phyloP scores from a whole-genome alignment of 2,113 vertebrate genomes.

The Amazona guildingii region DNA sequence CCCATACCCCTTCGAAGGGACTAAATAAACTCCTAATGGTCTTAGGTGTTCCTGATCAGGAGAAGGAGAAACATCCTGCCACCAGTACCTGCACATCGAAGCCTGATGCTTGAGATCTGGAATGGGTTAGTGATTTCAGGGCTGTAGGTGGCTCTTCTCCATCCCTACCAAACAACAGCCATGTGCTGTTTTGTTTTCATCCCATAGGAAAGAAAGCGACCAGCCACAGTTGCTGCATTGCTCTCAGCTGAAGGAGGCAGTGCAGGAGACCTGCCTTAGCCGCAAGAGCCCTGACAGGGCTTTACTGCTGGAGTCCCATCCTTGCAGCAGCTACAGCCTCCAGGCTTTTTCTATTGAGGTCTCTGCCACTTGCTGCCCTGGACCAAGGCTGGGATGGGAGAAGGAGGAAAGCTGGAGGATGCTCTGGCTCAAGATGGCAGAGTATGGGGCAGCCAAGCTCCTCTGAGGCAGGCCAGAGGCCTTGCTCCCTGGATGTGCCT shows the following conservation, averaged over 20 bases:
- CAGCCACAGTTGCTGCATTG: not conserved
- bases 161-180: not conserved
- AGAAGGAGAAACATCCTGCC: not conserved
- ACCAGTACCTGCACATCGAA: not conserved
- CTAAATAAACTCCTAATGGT: not conserved
- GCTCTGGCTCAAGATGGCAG: not conserved
- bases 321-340: not conserved
- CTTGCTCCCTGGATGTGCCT: not conserved
- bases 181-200: not conserved
- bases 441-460: not conserved
- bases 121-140: not conserved
- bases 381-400: not conserved
- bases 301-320: not conserved
- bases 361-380: not conserved
- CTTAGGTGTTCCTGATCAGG: not conserved
- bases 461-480: not conserved
- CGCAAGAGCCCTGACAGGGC: not conserved
- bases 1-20: not conserved
- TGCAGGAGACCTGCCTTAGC: not conserved
- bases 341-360: not conserved
- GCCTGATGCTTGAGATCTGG: not conserved
- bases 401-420: not conserved
- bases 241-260: not conserved
- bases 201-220: not conserved
- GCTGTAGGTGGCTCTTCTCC: not conserved